Evolutionary conservation across 1,140 invertebrate species (phyloP).

Genomic region (Phthorimaea operculella): DNA sequence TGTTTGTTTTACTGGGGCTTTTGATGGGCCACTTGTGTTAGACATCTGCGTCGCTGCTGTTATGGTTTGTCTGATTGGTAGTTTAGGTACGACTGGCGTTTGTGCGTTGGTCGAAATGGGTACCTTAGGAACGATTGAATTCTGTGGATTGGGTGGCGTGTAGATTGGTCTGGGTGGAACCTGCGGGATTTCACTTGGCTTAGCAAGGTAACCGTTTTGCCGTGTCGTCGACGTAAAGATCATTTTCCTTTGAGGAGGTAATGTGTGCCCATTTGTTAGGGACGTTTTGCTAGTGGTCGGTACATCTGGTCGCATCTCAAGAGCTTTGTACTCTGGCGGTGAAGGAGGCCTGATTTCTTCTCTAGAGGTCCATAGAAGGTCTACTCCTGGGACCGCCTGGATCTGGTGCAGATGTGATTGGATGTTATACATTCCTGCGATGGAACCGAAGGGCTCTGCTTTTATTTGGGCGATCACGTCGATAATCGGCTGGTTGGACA

Average conservation of each 20-base stretch:
- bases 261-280: neutral
- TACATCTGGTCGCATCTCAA: conserved; percentile 15
- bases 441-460: conserved; percentile 46
- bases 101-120: neutral
- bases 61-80: neutral
- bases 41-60: neutral
- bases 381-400: conserved; percentile 25
- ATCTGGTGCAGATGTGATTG: conserved; percentile 43
- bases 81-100: neutral
- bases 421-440: conserved; percentile 57
- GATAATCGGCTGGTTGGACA: conserved; percentile 30
- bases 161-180: too few relatives aligned
- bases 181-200: neutral
- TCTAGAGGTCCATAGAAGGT: conserved; percentile 45
- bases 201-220: neutral
- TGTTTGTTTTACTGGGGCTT: neutral
- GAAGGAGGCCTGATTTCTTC: conserved; percentile 35
- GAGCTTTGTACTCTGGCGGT: conserved; percentile 41
- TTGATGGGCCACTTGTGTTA: neutral
- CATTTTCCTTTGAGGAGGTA: neutral
- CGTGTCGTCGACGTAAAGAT: neutral
- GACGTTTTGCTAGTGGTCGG: neutral
- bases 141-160: neutral
- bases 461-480: conserved; percentile 49
- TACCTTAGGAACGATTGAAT: neutral